phyloP scores from a whole-genome alignment of 2,113 vertebrate genomes.

The Pongo abelii region DNA sequence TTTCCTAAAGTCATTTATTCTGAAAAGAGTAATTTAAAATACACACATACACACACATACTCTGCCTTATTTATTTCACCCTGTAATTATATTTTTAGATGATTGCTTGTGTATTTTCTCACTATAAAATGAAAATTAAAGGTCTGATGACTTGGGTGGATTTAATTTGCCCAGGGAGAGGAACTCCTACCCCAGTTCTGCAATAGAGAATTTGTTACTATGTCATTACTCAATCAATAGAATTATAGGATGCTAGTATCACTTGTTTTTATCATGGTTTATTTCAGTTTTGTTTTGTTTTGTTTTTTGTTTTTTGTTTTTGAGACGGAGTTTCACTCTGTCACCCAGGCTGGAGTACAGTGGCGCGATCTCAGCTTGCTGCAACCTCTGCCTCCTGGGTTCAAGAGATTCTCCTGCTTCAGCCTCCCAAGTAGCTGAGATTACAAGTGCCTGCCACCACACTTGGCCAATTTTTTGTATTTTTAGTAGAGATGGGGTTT shows the following conservation, averaged over 20 bases:
- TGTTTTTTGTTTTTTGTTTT: too few species aligned
- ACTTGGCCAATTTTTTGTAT: too few species aligned
- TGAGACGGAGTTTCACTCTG: too few species aligned
- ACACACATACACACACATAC: not conserved
- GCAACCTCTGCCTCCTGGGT: too few species aligned
- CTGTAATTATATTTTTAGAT: constrained; percentile 70
- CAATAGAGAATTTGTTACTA: not conserved
- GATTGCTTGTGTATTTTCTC: constrained; percentile 58
- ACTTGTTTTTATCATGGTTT: not conserved
- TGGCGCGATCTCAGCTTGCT: rapidly evolving
- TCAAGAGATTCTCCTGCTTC: too few species aligned
- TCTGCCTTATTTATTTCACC: constrained; percentile 45
- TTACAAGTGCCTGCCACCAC: too few species aligned
- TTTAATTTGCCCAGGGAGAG: constrained; percentile 55
- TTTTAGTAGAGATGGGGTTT: too few species aligned
- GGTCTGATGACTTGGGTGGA: constrained; percentile 44
- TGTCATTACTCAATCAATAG: not conserved
- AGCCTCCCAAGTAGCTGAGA: too few species aligned
- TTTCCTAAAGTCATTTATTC: constrained; percentile 39
- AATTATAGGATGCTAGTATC: not conserved
- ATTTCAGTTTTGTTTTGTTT: not conserved
- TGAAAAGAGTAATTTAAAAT: constrained; percentile 41
- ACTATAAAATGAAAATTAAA: constrained; percentile 60
- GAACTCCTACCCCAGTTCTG: not conserved
- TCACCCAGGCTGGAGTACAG: too few species aligned